Base-by-base conservation (phyloP, 2,797 vertebrate species). In the Halcyon chelicuti region DNA sequence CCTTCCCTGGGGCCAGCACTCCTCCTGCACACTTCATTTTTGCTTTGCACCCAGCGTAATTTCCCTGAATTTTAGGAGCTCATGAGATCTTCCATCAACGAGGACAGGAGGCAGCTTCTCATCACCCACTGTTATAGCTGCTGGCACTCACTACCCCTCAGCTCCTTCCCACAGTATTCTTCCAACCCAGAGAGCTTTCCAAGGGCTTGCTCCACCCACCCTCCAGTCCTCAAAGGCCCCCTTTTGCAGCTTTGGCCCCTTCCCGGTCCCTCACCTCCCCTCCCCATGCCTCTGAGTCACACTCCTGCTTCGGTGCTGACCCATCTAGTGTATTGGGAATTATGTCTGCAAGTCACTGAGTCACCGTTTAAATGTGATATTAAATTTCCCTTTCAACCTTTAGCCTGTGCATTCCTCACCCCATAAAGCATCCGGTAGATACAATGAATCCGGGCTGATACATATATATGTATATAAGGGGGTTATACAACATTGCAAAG, bases 341-440 rank as follows among this genome's bases (percentile, higher is more conserved):
- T 61, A 57, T 68, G 26, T 83, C 68, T 76, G 33, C 35, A 63
- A 87, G 60, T 47, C 67, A 84, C 42, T 75, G 67, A 91, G 60
- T 84, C 74, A 70, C 71, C 2, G 4, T 75, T 91, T 74, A 94
- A 93, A 96, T 44, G 31, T 77, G 55, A 92, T 74, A 77, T 65
- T 88, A 80, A 93, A 80, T 88, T 77, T 88, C 91, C 58, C 35
- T 58, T 77, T 75, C 75, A 75, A 62, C 79, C 66, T 94, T 91
- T 90, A 86, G 57, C 72, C 12, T 2, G 33, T 78, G 54, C 31
- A 10, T 75, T 73, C 46, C 35, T 91, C 85, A 65, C 19, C 20
- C 62, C 62, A 55, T 76, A 90, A 88, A 86, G 62, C 35, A 52
- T 86, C 88, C 77, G 37, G 79, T 23, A 86, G 70, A 39, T 52